Base-by-base conservation (phyloP, 2,888 invertebrate genomes). In the Cistogaster globosa region DNA sequence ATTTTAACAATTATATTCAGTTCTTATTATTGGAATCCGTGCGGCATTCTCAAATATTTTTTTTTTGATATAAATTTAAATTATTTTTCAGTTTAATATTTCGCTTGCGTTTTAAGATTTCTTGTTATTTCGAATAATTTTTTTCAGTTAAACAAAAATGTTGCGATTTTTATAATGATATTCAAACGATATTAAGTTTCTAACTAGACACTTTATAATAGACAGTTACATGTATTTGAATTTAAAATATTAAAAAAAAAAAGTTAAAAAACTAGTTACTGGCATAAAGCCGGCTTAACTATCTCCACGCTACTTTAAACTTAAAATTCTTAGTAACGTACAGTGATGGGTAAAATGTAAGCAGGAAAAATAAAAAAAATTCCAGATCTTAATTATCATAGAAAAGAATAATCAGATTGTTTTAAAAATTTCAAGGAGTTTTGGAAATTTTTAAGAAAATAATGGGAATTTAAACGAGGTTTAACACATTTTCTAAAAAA, bases 151-250 rank as follows among this genome's bases (percentile, higher is more conserved):
- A 5, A 5, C 2, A 32, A 18, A 63, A 53, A 48, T 38, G 45
- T 63, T 20, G n/a, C 4, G 18, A 18, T 45, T 53, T 68, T 60
- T n/a, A 12, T 42, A 14, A 32, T 84, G 55, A 62, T 76, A 67
- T 69, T 38, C 57, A 67, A 81, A 81, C 84, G 84, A 77, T 74
- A 69, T 77, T 60, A 85, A 78, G 76, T 83, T 83, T 83, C 57
- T 65, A 74, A 65, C 77, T 48, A 81, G 78, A 78, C 69, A 74
- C 77, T 63, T 81, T 48, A 12, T 51, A 77, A 69, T 81, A 81
- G 77, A 75, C 84, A 74, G 77, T 84, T 85, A 82, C 78, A 78
- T 65, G 77, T 67, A 81, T 63, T 81, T 58, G 60, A 60, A 60
- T 74, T 74, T 60, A 53, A 38, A 60, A 51, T n/a, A 36, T 32